Base-by-base conservation (phyloP, 2,797 vertebrate genomes). In the Anabas testudineus region DNA sequence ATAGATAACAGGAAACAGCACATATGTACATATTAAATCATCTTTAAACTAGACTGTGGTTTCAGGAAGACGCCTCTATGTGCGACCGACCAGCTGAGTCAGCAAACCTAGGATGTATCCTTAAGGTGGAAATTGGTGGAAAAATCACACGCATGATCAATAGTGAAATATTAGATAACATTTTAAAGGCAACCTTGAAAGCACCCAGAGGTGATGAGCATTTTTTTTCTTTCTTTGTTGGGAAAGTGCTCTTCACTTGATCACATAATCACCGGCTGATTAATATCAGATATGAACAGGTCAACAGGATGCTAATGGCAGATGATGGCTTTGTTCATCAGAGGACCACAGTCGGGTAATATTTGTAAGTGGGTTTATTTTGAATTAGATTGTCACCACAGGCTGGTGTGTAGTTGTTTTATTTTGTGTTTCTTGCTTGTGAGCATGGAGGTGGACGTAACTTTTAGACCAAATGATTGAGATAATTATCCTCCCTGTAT, bases 251-350 rank as follows among this genome's bases (percentile, higher is more conserved):
- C 69, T 49, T 80, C 41, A 32, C 58, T 76, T 80, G 57, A 87
- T 81, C 75, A 68, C 67, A 62, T 85, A 75, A 83, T 86, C 82
- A 37, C 60, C 7, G 41, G 9, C 69, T 88, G 86, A 88, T 89
- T 84, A 75, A 76, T 78, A 68, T 81, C 59, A 73, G 65, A 78
- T 63, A 69, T 59, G 82, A 85, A 1, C 76, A 53, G 86, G 84
- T 87, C 87, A 85, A 86, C 76, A 74, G 80, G 80, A 81, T 30
- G 74, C 78, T 85, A 83, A 86, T 87, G 67, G 76, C 48, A 73
- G 78, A 75, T 73, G 78, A 87, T 87, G 32, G 68, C 66, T 82
- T 78, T 89, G 81, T 87, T 84, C 86, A 79, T 72, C 54, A 28
- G 2, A 51, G 26, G 53, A 51, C 64, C 0, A 3, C 62, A 49